Evolutionary conservation across 2,797 vertebrate species (phyloP).

Genomic region (Allobates femoralis): DNA sequence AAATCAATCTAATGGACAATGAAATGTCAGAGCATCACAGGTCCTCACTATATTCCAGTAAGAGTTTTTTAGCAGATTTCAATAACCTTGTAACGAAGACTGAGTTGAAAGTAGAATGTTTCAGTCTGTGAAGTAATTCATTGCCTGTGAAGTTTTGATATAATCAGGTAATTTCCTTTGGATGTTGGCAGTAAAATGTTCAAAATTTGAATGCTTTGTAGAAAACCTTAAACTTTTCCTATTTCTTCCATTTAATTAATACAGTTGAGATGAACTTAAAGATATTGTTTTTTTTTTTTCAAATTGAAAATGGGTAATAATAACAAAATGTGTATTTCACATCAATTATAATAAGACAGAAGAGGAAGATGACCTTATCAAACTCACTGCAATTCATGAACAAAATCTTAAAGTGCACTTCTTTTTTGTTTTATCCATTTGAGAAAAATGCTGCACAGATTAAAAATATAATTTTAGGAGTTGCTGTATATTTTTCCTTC

Average conservation of each 20-base stretch:
- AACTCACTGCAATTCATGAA: too few relatives aligned
- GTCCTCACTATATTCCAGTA: slow-evolving; percentile 48
- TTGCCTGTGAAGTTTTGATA: slow-evolving; percentile 51
- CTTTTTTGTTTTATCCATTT: too few relatives aligned
- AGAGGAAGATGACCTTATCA: neutral
- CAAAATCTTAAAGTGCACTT: too few relatives aligned
- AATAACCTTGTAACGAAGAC: slow-evolving; percentile 56
- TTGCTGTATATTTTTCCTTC: too few relatives aligned
- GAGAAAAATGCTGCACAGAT: too few relatives aligned
- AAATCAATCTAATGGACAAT: slow-evolving; percentile 62
- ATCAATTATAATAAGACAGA: neutral
- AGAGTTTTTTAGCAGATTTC: slow-evolving; percentile 45
- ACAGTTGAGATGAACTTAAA: neutral
- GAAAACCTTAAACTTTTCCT: neutral
- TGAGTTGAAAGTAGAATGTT: slow-evolving; percentile 44
- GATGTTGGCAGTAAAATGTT: slow-evolving; percentile 31
- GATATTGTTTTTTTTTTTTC: neutral
- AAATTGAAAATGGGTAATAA: neutral
- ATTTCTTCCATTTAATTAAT: neutral
- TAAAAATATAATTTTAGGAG: too few relatives aligned
- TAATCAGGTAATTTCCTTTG: slow-evolving; percentile 43
- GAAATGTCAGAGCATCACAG: slow-evolving; percentile 55
- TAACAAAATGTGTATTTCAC: neutral
- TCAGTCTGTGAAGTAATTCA: slow-evolving; percentile 49
- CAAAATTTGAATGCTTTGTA: neutral